Evolutionary conservation across 2,113 vertebrate genomes (phyloP).

Genomic region (Notiomystis cincta): DNA sequence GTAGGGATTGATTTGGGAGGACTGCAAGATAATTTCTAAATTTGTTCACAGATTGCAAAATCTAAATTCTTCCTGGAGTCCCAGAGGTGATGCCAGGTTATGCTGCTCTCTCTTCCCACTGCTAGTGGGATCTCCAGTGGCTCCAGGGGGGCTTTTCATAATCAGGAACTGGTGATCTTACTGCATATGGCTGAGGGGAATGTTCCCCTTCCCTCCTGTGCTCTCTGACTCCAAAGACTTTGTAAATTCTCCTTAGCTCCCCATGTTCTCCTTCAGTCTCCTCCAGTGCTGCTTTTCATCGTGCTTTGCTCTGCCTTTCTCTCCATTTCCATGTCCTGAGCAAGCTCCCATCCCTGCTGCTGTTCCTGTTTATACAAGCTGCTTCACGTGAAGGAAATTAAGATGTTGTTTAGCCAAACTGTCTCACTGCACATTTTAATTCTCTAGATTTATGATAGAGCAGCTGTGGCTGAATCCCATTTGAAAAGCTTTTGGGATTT

Average conservation of each 20-base stretch:
- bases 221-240: background rate
- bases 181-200: background rate
- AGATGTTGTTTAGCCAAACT: constrained; percentile 19
- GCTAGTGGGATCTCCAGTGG: background rate
- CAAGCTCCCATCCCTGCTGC: background rate
- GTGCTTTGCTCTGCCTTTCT: background rate
- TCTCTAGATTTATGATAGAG: background rate
- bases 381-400: constrained; percentile 39
- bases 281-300: background rate
- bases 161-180: rapidly evolving
- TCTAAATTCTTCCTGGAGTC: background rate
- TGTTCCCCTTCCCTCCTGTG: background rate
- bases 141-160: background rate
- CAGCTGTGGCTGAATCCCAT: constrained; percentile 39
- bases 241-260: background rate
- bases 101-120: background rate
- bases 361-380: constrained; percentile 22
- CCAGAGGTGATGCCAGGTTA: background rate
- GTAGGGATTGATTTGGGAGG: background rate
- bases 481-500: constrained; percentile 18
- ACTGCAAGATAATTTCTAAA: background rate
- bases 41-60: background rate
- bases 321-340: background rate
- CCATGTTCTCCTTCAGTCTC: background rate
- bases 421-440: constrained; percentile 17